Base-by-base conservation (phyloP, 2,113 vertebrate genomes). In the Pyrgilauda ruficollis region DNA sequence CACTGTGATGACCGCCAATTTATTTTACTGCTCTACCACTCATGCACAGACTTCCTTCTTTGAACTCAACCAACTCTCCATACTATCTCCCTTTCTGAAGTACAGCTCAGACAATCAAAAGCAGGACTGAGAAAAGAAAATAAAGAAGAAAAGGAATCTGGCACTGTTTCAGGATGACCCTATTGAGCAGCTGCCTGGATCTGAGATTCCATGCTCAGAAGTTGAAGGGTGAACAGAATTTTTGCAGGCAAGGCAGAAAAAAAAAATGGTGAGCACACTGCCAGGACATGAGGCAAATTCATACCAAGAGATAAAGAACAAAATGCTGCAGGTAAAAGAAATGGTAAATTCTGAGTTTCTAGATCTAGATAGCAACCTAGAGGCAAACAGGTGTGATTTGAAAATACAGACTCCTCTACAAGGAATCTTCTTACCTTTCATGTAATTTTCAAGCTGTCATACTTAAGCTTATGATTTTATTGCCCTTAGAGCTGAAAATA, bases 401-500 rank as follows among this genome's bases (percentile, higher is more conserved):
- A 74, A 90, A 89, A 76, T 6, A 62, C 20, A 80, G 24, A 74
- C 8, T 77, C 17, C 13, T 70, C 43, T 70, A 81, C 12, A 77
- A 81, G 33, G 33, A 89, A 72, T 81, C 39, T 69, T 76, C 74
- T 62, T 62, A 82, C 68, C 26, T 56, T 80, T 52, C 23, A 17
- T 16, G 35, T n/a, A 87, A 90, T 93, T 90, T 92, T 84, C 68
- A 92, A 70, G 43, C 61, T 92, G 84, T 89, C 80, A 92, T 80
- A 93, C 61, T n/a, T 41, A 74, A 84, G 35, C 10, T 84, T 78
- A 92, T 59, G 43, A 87, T 93, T 92, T 88, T 94, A 89, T 88
- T 93, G 75, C 64, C 68, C 59, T 94, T 87, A 70, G 84, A 92
- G 61, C 44, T 81, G 80, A 89, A 95, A 95, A 86, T 78, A 89